Evolutionary conservation across 2,113 vertebrate genomes (phyloP).

Genomic region (Petroica traversi): DNA sequence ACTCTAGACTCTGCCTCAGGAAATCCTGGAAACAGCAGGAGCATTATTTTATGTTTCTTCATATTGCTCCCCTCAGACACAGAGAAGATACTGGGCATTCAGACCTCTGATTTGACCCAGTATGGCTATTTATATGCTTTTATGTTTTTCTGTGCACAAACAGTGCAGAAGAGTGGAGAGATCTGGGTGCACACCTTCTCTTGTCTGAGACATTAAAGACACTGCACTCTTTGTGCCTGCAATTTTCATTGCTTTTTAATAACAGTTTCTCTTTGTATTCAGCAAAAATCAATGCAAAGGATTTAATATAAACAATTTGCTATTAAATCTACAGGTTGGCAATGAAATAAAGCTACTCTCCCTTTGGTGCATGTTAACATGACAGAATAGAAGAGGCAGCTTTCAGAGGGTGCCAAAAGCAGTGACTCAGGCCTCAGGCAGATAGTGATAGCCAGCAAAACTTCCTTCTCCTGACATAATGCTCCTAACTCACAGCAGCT

Average conservation of each 20-base stretch:
- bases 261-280: not conserved
- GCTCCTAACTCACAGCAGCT: not conserved
- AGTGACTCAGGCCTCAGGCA: not conserved
- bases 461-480: not conserved
- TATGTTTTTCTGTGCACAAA: not conserved
- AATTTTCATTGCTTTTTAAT: not conserved
- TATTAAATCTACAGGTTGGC: not conserved
- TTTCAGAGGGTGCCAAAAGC: not conserved
- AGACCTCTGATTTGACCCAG: not conserved
- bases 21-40: not conserved
- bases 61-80: not conserved
- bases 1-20: not conserved
- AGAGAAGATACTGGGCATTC: not conserved
- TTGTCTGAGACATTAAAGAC: not conserved
- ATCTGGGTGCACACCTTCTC: not conserved
- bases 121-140: not conserved
- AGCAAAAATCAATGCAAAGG: not conserved
- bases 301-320: not conserved
- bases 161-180: not conserved
- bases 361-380: not conserved
- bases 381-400: not conserved
- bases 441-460: not conserved
- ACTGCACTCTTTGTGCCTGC: not conserved
- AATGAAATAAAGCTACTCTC: not conserved
- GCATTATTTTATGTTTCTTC: not conserved